Evolutionary conservation across 2,888 invertebrate genomes (phyloP).

Genomic region (Temnothorax unifasciatus): DNA sequence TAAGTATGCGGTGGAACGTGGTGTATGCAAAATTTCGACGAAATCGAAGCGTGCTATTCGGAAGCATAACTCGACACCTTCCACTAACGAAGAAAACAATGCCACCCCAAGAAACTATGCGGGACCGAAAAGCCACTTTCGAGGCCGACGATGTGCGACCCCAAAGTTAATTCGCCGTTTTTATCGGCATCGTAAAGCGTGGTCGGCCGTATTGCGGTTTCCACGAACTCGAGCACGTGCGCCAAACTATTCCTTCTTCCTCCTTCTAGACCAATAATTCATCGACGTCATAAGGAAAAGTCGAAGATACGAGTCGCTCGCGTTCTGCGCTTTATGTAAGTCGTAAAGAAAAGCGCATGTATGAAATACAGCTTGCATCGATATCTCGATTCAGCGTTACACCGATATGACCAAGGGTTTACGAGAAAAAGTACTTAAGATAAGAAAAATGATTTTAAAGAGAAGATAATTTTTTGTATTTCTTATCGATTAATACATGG

Average conservation of each 20-base stretch:
- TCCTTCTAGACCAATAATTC: constrained; percentile 31
- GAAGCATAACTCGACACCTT: neutral
- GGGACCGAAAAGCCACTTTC: constrained; percentile 20
- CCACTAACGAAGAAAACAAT: constrained; percentile 29
- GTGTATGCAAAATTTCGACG: neutral
- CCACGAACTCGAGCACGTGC: neutral
- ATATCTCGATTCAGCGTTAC: constrained; percentile 29
- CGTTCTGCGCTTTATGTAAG: neutral
- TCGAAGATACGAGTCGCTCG: neutral
- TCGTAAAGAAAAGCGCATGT: constrained; percentile 19
- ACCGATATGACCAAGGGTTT: neutral
- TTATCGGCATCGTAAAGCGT: constrained; percentile 43
- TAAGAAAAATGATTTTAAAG: constrained; percentile 8
- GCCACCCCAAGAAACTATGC: constrained; percentile 34
- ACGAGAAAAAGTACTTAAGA: constrained; percentile 43
- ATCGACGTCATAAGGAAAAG: constrained; percentile 27
- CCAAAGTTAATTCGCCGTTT: constrained; percentile 46
- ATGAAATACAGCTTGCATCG: constrained; percentile 9
- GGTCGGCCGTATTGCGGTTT: constrained; percentile 25
- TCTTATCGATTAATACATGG: constrained; percentile 18
- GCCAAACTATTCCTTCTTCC: constrained; percentile 34
- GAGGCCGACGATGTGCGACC: constrained; percentile 35
- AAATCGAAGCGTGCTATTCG: neutral
- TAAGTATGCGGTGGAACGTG: neutral
- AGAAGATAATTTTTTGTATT: neutral